Base-by-base conservation (phyloP, 2,888 invertebrate species). In the Cosmopolites sordidus region DNA sequence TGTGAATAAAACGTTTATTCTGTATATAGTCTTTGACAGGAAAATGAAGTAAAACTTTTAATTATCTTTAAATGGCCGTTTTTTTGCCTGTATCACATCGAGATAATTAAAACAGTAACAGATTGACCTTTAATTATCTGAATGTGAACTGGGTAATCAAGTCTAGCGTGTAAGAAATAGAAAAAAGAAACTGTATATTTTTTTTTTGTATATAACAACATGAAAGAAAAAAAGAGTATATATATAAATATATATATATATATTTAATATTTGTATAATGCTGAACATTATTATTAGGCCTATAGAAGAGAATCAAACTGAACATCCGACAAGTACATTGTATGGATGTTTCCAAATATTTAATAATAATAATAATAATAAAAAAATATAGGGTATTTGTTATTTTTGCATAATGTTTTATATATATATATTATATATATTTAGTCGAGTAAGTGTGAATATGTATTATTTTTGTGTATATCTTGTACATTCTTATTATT, bases 131-230 rank as follows among this genome's bases (percentile, higher is more conserved):
- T 22, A 22, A 22, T 22, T 22, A 22, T 22, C 22, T 22, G 4
- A 22, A 22, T 22, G 22, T 22, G 22, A n/a, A n/a, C n/a, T 22
- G 8, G 22, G 22, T 22, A 8, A 22, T 22, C 4, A 22, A 22
- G 8, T 22, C 22, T 22, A 22, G 22, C 22, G 8, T 22, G 3
- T 16, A 40, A 40, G 6, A 15, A 8, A 40, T 16, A 16, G 16
- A 16, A 43, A 68, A 68, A 58, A 67, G 69, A 71, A 64, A 72
- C 71, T 73, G 72, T 71, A 72, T 73, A 73, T 71, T 71, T n/a
- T n/a, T n/a, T n/a, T n/a, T n/a, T 71, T 72, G 73, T 73, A 73
- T 71, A 70, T 73, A 73, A 72, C 58, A 69, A 66, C 68, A 70
- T 64, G 64, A 66, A 68, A 22, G 4, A 22, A 22, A 22, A 5